Conservation (phyloP, 2,888 invertebrate genomes). For the Pheosia gnoma region DNA sequence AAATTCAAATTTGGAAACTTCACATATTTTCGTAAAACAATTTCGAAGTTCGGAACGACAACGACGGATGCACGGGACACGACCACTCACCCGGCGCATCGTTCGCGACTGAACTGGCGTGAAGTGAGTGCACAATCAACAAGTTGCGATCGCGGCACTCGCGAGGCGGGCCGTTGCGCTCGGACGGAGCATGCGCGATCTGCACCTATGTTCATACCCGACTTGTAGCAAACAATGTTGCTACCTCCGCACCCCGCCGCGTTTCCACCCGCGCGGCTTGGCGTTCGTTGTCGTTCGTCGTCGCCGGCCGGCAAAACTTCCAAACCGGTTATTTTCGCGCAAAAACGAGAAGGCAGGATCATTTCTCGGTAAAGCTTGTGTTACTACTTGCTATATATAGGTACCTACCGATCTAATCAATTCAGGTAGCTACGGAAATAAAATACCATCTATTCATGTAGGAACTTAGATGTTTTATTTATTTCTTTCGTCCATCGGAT, state of each 20-base stretch:
- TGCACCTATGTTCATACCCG: conserved; percentile 70
- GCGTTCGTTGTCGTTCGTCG: conserved; percentile 19
- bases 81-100: conserved; percentile 76
- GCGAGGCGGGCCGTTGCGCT: conserved; percentile 68
- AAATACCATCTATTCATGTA: conserved; percentile 34
- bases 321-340: conserved; percentile 78
- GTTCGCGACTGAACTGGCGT: conserved; percentile 73
- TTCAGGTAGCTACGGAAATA: conserved; percentile 42
- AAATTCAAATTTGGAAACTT: conserved; percentile 73
- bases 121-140: conserved; percentile 82
- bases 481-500: too few relatives aligned
- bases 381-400: conserved; percentile 29
- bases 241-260: conserved; percentile 39
- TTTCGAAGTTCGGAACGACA: conserved; percentile 75
- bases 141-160: conserved; percentile 68
- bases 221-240: conserved; percentile 62
- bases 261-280: conserved; percentile 13
- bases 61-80: conserved; percentile 63
- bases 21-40: conserved; percentile 80
- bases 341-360: conserved; percentile 69
- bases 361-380: conserved; percentile 50
- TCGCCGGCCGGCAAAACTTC: conserved; percentile 53
- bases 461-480: too few relatives aligned
- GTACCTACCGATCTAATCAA: conserved; percentile 33
- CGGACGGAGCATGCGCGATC: conserved; percentile 76